A percentile compares a stretch with the other conserved stretches of the same genome.
Evolutionary conservation across 2,113 vertebrate genomes (phyloP).

Genomic region (western clawed frog (Xenopus tropicalis)): DNA sequence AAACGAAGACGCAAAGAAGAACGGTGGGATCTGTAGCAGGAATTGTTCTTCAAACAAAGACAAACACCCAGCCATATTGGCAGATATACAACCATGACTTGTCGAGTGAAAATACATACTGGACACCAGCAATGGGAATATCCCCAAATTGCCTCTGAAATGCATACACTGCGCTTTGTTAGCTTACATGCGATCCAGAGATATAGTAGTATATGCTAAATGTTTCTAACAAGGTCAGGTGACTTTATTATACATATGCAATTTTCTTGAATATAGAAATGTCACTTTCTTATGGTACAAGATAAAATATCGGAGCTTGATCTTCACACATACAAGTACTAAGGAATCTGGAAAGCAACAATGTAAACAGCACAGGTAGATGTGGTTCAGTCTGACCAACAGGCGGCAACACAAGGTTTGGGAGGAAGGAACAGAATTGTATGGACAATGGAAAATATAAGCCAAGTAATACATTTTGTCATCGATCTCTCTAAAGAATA

Average conservation of each 20-base stretch:
- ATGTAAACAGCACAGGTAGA: conserved; percentile 10
- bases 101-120: background rate
- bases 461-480: too few relatives aligned
- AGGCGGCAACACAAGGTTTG: too few relatives aligned
- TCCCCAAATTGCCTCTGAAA: background rate
- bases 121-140: background rate
- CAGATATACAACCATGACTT: background rate
- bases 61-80: too few relatives aligned
- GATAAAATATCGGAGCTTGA: background rate
- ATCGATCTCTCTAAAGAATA: too few relatives aligned
- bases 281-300: background rate
- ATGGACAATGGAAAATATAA: too few relatives aligned
- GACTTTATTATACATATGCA: background rate
- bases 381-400: background rate
- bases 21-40: background rate
- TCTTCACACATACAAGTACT: background rate
- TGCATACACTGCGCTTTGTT: background rate
- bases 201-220: background rate
- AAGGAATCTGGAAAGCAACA: background rate
- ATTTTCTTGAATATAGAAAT: background rate
- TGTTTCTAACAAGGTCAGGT: too few relatives aligned
- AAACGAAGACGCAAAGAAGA: too few relatives aligned
- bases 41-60: background rate
- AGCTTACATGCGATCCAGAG: conserved; percentile 9
- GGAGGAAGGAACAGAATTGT: too few relatives aligned